These are phyloP conservation scores for Andrena hattorfiana DNA, from an alignment of 2,888 invertebrate genomes.

Conservation along the genomic window DNA sequence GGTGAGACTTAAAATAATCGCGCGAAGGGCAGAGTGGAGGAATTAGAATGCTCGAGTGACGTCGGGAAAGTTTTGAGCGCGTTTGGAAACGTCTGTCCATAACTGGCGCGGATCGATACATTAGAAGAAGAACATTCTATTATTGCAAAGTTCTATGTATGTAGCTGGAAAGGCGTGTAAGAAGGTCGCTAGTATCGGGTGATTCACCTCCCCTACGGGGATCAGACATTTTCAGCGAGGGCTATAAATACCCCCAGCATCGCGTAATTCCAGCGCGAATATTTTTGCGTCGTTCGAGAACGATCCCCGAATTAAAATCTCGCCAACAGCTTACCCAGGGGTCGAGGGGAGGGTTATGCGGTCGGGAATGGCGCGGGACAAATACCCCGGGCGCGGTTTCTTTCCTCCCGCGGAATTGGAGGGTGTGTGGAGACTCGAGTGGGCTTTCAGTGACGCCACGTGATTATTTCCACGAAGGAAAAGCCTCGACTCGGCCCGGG, in stretches of 20 bases:
- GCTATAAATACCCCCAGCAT: background rate
- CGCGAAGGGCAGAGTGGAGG: too few relatives aligned
- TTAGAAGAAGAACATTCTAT: conserved; percentile 4
- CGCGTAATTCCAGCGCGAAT: background rate
- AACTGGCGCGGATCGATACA: background rate
- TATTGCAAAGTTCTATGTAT: background rate
- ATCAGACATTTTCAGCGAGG: background rate
- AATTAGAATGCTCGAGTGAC: background rate
- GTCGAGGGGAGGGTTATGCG: background rate
- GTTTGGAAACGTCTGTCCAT: background rate
- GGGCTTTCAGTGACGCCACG: conserved; percentile 55
- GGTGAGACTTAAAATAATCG: too few relatives aligned
- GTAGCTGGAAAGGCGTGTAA: background rate
- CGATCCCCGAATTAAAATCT: conserved; percentile 24
- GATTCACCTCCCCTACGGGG: conserved; percentile 4
- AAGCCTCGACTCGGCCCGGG: conserved; percentile 23
- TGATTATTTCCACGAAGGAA: conserved; percentile 66
- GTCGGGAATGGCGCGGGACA: background rate
- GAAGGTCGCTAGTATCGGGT: background rate
- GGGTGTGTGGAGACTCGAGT: conserved; percentile 5
- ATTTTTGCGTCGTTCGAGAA: background rate
- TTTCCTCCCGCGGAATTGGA: background rate
- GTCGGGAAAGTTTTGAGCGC: background rate
- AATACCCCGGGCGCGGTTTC: background rate
- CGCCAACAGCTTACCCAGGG: background rate